Conservation (phyloP, 2,113 vertebrate genomes). For the Pseudopipra pipra region DNA sequence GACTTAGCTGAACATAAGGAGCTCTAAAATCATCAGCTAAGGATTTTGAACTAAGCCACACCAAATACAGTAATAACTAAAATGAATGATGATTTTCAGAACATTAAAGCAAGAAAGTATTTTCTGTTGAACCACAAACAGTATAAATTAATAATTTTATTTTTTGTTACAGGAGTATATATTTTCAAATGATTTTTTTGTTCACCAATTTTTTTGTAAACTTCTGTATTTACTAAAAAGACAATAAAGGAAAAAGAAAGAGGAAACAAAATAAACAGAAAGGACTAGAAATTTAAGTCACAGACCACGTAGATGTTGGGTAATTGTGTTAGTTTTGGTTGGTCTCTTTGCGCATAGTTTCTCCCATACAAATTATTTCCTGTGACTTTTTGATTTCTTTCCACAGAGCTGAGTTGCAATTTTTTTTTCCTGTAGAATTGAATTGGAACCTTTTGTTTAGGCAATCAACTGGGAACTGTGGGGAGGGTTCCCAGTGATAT, state of each 20-base stretch:
- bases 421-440: neutral
- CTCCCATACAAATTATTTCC: neutral
- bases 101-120: neutral
- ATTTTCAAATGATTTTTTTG: neutral
- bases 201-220: neutral
- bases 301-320: neutral
- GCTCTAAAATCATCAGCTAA: neutral
- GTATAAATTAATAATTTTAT: neutral
- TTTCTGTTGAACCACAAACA: neutral
- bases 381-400: neutral
- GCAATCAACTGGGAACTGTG: neutral
- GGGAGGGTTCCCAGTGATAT: neutral
- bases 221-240: neutral
- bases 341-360: neutral
- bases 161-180: neutral
- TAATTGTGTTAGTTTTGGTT: neutral
- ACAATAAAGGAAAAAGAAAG: neutral
- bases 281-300: neutral
- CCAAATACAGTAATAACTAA: neutral
- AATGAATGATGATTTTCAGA: neutral
- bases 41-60: neutral
- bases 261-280: neutral
- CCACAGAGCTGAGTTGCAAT: neutral
- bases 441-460: neutral
- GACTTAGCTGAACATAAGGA: neutral